These are phyloP conservation scores for Eilema caniola DNA, from an alignment of 2,888 invertebrate genomes.

Conservation along the genomic window DNA sequence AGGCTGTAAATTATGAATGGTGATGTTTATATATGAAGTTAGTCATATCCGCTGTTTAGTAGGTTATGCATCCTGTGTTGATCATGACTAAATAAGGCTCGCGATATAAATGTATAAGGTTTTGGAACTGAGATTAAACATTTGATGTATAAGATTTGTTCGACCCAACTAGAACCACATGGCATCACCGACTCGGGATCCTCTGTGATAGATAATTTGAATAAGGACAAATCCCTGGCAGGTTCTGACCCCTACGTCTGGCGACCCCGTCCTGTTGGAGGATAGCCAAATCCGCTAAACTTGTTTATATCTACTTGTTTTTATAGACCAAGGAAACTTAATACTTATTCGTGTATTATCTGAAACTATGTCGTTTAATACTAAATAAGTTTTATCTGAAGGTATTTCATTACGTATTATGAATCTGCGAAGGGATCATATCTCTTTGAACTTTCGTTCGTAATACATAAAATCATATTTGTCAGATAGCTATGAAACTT, in stretches of 20 bases:
- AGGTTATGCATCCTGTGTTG: neutral
- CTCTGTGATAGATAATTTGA: neutral
- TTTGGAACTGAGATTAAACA: neutral
- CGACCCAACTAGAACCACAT: neutral
- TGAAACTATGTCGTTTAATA: neutral
- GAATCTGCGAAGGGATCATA: neutral
- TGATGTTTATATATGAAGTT: constrained; percentile 2
- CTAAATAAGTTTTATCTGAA: neutral
- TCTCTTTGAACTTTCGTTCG: neutral
- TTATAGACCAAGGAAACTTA: neutral
- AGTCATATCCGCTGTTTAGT: neutral
- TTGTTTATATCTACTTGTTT: neutral
- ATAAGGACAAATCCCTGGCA: neutral
- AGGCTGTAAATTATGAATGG: neutral
- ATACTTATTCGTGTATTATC: neutral
- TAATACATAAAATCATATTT: neutral
- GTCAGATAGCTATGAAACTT: neutral
- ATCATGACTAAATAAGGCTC: constrained; percentile 1
- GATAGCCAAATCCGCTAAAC: neutral
- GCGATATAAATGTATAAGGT: neutral
- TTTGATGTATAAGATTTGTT: neutral
- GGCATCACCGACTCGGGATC: neutral
- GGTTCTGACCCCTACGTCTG: neutral
- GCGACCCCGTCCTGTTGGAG: neutral
- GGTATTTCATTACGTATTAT: neutral